phyloP scores from a whole-genome alignment of 2,113 vertebrate species.

The Hiodon alosoides region DNA sequence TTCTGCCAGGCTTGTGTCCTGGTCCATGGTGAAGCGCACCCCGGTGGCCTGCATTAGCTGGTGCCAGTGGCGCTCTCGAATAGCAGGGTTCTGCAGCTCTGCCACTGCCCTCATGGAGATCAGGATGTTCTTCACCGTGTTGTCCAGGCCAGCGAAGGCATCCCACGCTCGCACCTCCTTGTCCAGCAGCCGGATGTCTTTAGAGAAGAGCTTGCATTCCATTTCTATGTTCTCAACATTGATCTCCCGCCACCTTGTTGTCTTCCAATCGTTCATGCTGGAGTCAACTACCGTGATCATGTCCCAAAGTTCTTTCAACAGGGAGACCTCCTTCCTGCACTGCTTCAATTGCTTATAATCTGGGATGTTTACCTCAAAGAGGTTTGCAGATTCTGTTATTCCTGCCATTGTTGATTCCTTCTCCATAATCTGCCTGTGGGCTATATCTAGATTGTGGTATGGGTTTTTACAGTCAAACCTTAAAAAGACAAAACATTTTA shows the following conservation, averaged over 20 bases:
- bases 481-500: constrained; percentile 8
- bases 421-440: constrained; percentile 71
- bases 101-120: constrained; percentile 76
- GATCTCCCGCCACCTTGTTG: constrained; percentile 76
- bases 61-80: constrained; percentile 83
- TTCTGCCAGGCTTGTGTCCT: constrained; percentile 73
- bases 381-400: constrained; percentile 70
- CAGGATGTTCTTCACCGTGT: constrained; percentile 75
- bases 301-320: constrained; percentile 84
- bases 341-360: constrained; percentile 83
- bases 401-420: constrained; percentile 76
- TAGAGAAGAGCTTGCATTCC: constrained; percentile 80
- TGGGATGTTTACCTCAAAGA: constrained; percentile 85
- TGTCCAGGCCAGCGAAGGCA: constrained; percentile 77
- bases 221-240: constrained; percentile 83
- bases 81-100: constrained; percentile 84
- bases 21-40: constrained; percentile 73
- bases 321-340: constrained; percentile 72
- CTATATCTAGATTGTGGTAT: constrained; percentile 69
- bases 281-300: constrained; percentile 68
- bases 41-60: constrained; percentile 82
- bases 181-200: constrained; percentile 73
- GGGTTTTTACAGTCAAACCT: constrained; percentile 76
- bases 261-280: constrained; percentile 75
- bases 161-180: constrained; percentile 85